Evolutionary conservation across 2,888 invertebrate genomes (phyloP).

Genomic region (Tethea ocularis): DNA sequence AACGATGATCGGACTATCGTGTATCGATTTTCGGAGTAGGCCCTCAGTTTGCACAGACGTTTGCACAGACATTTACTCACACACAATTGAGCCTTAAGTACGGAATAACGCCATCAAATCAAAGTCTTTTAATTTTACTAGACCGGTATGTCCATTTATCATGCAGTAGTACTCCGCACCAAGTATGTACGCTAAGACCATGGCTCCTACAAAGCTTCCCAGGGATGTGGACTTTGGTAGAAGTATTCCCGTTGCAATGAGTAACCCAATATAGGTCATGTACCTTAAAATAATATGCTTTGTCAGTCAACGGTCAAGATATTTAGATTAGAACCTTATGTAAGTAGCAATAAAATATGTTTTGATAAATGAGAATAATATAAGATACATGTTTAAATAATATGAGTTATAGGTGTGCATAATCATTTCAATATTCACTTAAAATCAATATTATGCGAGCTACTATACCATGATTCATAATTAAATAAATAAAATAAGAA

Average conservation of each 20-base stretch:
- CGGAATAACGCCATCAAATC: constrained; percentile 62
- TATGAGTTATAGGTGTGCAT: too few relatives aligned
- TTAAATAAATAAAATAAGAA: neutral
- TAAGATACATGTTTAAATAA: neutral
- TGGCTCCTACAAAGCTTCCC: constrained; percentile 90
- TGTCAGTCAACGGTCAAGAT: neutral
- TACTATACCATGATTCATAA: neutral
- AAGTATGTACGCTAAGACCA: constrained; percentile 92
- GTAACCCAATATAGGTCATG: constrained; percentile 92
- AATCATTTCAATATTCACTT: too few relatives aligned
- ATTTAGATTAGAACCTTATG: constrained; percentile 10
- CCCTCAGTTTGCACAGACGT: neutral
- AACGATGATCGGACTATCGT: too few relatives aligned
- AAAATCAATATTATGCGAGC: neutral
- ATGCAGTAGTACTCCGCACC: constrained; percentile 90
- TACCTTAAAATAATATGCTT: constrained; percentile 79
- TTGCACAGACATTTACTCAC: neutral
- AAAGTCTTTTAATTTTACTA: constrained; percentile 64
- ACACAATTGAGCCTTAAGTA: constrained; percentile 33
- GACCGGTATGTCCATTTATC: constrained; percentile 79
- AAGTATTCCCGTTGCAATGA: constrained; percentile 93
- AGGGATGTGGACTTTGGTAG: constrained; percentile 90
- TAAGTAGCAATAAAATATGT: neutral
- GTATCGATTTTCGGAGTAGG: too few relatives aligned
- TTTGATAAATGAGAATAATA: neutral